phyloP scores from a whole-genome alignment of 2,113 vertebrate genomes.

The Triplophysa dalaica region DNA sequence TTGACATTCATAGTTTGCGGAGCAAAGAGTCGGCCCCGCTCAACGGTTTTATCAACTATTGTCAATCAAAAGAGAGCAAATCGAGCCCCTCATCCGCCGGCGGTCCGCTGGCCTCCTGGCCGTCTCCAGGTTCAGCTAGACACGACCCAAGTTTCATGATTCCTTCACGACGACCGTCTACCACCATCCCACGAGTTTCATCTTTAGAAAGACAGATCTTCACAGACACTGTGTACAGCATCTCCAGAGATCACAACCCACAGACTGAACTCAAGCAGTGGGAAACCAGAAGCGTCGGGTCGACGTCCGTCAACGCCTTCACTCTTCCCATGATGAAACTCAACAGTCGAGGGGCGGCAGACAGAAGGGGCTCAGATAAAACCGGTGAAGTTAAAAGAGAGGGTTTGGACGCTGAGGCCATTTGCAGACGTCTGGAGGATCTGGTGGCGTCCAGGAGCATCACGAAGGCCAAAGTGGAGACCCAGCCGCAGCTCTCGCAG shows the following conservation, averaged over 20 bases:
- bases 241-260: conserved; percentile 72
- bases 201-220: conserved; percentile 64
- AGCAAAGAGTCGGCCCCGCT: conserved; percentile 77
- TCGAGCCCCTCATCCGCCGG: conserved; percentile 72
- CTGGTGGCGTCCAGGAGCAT: conserved; percentile 36
- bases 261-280: conserved; percentile 50
- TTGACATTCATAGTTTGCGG: conserved; percentile 84
- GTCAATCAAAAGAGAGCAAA: conserved; percentile 77
- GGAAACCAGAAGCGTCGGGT: conserved; percentile 73
- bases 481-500: conserved; percentile 42
- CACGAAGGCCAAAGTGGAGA: conserved; percentile 54
- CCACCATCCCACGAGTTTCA: conserved; percentile 41
- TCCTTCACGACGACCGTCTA: conserved; percentile 58
- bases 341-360: conserved; percentile 61
- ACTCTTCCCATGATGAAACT: conserved; percentile 74
- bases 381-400: conserved; percentile 45
- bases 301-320: conserved; percentile 80
- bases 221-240: conserved; percentile 82
- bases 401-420: conserved; percentile 57
- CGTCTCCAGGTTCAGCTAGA: conserved; percentile 62
- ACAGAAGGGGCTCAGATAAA: conserved; percentile 57
- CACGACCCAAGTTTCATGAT: conserved; percentile 56
- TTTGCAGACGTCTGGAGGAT: conserved; percentile 38
- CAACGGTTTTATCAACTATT: conserved; percentile 80
- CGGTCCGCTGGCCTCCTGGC: conserved; percentile 76